These are phyloP conservation scores for Pristionchus exspectatus DNA, from an alignment of 2,888 invertebrate genomes.

Conservation along the genomic window DNA sequence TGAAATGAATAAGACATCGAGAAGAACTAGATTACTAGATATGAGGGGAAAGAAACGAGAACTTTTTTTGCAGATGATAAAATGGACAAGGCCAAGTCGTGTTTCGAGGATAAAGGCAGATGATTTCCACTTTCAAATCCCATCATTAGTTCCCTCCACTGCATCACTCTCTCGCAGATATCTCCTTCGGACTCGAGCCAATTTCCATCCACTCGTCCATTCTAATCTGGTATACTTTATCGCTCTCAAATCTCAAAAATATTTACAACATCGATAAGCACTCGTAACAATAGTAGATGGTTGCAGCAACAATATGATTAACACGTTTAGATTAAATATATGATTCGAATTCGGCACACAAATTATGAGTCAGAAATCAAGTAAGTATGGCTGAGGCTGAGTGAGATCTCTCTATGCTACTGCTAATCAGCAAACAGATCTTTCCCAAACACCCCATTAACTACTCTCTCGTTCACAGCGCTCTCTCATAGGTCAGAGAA, in stretches of 20 bases:
- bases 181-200: slow-evolving; percentile 39
- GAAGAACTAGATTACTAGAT: too few species aligned
- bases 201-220: neutral
- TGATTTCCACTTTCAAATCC: neutral
- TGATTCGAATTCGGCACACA: neutral
- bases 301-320: neutral
- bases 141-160: neutral
- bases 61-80: too few species aligned
- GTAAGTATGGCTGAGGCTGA: neutral
- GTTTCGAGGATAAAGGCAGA: too few species aligned
- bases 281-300: slow-evolving; percentile 10
- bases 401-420: slow-evolving; percentile 6
- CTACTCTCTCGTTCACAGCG: too few species aligned
- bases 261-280: neutral
- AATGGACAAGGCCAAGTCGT: too few species aligned
- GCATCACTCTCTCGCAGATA: neutral
- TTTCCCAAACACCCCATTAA: slow-evolving; percentile 1
- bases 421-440: slow-evolving; percentile 19
- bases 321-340: neutral
- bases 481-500: too few species aligned
- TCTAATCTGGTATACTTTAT: neutral
- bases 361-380: neutral
- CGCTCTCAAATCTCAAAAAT: neutral
- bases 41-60: too few species aligned
- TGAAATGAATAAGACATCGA: too few species aligned